Evolutionary conservation across 1,140 invertebrate species (phyloP), one percentile per base, ranked within the genome.

Genomic region (Chrysopa pallens): DNA sequence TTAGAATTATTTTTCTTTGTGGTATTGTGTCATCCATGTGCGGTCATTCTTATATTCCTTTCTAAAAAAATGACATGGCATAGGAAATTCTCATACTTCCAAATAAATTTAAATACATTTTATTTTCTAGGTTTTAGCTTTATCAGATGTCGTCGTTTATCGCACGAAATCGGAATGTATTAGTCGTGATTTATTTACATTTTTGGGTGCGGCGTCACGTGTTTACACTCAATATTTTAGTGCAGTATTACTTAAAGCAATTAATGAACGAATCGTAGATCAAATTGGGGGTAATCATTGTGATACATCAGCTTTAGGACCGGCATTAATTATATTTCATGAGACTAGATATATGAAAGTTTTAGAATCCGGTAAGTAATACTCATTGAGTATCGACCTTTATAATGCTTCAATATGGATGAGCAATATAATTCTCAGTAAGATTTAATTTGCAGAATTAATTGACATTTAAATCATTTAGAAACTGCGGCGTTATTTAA

Each of bases 121-220:
- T 23, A 23, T 23, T 23, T 23, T 23, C 2, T 23, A 23, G 17
- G 17, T 23, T 23, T 40, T 90, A 1, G 84, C 84, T 4, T 69
- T 88, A 28, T 87, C 83, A 6, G 85, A 90, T 59, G 69, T 89
- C 45, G 74, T 88, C 1, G 74, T 90, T 36, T 89, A 86, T 58
- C 63, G 81, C 40, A 88, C 83, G 13, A 65, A 78, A 40, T 76
- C 82, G 1, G 84, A 87, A 50, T 66, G 83, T 44, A 55, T 89
- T 17, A 81, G 84, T 50, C 70, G 70, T 48, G 84, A 90, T 60
- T 67, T 89, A 60, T 89, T 78, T 57, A 76, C 73, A 27, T 90
- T 89, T 62, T 58, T 90, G 29, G 80, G 80, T 8, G 73, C 77
- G 49, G 84, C 84, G 1, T 86, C 82, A 0, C 68, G 72, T 50